These are phyloP conservation scores for Vidua chalybeata DNA, from an alignment of 2,113 vertebrate genomes.

Conservation along the genomic window DNA sequence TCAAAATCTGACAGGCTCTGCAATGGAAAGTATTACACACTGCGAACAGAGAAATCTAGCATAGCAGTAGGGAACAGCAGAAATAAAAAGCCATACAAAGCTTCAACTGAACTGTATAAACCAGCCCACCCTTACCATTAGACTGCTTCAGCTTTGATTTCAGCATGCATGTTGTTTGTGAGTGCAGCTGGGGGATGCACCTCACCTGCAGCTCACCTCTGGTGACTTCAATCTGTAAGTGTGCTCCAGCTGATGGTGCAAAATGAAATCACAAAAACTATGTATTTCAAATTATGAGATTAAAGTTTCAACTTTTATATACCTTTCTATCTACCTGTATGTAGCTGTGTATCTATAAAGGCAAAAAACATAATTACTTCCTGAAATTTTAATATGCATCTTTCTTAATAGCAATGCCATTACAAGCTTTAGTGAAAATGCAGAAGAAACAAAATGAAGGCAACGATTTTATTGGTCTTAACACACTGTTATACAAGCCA, in stretches of 20 bases:
- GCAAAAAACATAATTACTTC: background rate
- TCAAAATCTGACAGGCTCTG: background rate
- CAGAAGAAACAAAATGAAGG: background rate
- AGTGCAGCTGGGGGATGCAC: background rate
- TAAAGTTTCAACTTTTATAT: background rate
- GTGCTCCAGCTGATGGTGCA: rapidly evolving
- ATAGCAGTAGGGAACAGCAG: background rate
- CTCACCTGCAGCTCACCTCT: background rate
- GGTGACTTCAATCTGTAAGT: background rate
- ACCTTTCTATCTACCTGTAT: background rate
- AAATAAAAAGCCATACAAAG: background rate
- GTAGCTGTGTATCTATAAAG: background rate
- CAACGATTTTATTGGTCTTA: background rate
- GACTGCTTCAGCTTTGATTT: background rate
- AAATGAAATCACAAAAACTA: background rate
- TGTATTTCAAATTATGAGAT: background rate
- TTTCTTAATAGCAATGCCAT: background rate
- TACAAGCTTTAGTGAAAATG: background rate
- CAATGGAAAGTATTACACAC: background rate
- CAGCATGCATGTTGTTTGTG: background rate
- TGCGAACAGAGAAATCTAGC: background rate
- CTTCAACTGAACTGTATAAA: background rate
- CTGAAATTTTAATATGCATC: background rate
- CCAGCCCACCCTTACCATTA: background rate
- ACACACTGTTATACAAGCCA: background rate